These are phyloP conservation scores for Podarcis raffonei DNA, from an alignment of 2,113 vertebrate species.

Conservation along the genomic window DNA sequence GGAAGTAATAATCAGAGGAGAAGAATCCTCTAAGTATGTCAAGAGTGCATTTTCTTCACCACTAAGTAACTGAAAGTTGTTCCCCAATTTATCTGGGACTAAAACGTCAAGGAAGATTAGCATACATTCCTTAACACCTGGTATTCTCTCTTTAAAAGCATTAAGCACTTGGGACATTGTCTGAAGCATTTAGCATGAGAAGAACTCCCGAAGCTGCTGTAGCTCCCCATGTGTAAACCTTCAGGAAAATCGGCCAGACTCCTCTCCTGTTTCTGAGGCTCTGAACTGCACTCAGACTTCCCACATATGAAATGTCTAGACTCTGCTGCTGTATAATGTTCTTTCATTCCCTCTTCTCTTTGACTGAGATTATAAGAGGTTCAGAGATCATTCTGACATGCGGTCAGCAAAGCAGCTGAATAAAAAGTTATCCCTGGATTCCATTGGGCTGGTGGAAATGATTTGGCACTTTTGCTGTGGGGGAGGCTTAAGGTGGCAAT, in stretches of 20 bases:
- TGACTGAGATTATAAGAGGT: conserved; percentile 53
- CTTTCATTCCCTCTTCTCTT: conserved; percentile 61
- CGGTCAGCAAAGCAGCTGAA: conserved; percentile 32
- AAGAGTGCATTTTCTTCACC: background rate
- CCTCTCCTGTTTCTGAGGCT: background rate
- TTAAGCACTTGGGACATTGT: background rate
- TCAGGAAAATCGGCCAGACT: background rate
- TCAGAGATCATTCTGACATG: conserved; percentile 44
- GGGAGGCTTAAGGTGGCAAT: background rate
- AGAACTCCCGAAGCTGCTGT: background rate
- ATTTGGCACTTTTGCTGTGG: background rate
- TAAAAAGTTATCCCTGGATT: conserved; percentile 48
- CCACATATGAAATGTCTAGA: background rate
- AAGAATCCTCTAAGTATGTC: background rate
- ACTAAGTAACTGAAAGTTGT: background rate
- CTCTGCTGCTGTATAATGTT: conserved; percentile 57
- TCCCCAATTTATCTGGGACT: background rate
- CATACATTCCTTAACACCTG: background rate
- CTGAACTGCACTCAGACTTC: background rate
- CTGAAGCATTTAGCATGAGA: background rate
- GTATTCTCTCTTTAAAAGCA: background rate
- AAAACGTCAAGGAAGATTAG: background rate
- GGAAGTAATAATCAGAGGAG: too few relatives aligned
- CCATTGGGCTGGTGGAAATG: conserved; percentile 18
- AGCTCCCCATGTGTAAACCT: background rate